A percentile compares a stretch with the other conserved stretches of the same genome.
Conservation (phyloP, 2,888 invertebrate genomes). For the Pediacus dermestoides region DNA sequence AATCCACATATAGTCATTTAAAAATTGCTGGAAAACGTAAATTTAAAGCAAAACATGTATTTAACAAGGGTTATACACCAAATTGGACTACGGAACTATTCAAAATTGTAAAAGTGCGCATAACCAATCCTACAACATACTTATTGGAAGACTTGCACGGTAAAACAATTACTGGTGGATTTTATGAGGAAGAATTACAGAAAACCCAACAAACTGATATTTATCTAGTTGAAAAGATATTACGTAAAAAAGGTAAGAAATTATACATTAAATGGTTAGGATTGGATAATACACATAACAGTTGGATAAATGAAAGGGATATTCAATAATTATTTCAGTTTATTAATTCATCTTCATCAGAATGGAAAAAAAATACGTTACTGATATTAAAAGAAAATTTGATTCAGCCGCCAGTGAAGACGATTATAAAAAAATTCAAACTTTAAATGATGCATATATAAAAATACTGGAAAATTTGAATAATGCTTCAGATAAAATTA, state of each 20-base stretch:
- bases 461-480: too few relatives aligned
- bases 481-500: too few relatives aligned
- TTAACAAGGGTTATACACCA: slow-evolving; percentile 40
- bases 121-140: slow-evolving; percentile 37
- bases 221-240: slow-evolving; percentile 33
- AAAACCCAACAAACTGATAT: slow-evolving; percentile 27
- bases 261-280: slow-evolving; percentile 31
- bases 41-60: slow-evolving; percentile 34
- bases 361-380: too few relatives aligned
- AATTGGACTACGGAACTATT: slow-evolving; percentile 43
- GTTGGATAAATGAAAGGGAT: slow-evolving; percentile 29
- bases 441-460: too few relatives aligned
- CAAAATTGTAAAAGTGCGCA: slow-evolving; percentile 31
- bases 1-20: slow-evolving; percentile 25
- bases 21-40: slow-evolving; percentile 26
- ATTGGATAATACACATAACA: slow-evolving; percentile 29
- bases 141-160: slow-evolving; percentile 31
- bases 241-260: slow-evolving; percentile 24
- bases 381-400: too few relatives aligned
- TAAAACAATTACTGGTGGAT: slow-evolving; percentile 30
- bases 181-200: slow-evolving; percentile 34
- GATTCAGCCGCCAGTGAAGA: too few relatives aligned
- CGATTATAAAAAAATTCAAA: too few relatives aligned
- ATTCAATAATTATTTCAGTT: too few relatives aligned
- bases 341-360: too few relatives aligned